Percentiles rank a stretch among this genome's conserved stretches.
These are phyloP conservation scores for Gobionotothen gibberifrons DNA, from an alignment of 2,797 vertebrate species.

Conservation along the genomic window DNA sequence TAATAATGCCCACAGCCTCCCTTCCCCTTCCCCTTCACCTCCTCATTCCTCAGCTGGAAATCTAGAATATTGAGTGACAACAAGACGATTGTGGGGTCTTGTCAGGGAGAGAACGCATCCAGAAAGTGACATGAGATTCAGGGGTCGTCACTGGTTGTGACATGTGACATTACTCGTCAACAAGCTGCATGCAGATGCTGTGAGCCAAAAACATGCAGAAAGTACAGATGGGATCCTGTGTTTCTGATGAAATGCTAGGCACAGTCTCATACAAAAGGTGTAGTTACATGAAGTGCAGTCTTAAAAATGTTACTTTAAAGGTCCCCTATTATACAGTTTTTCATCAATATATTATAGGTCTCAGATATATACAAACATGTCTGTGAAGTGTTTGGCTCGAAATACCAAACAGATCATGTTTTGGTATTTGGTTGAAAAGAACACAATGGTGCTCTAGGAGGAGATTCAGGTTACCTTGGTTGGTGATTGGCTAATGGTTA, in stretches of 20 bases:
- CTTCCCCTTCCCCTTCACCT: background rate
- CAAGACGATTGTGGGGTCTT: slow-evolving; percentile 39
- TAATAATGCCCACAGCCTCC: slow-evolving; percentile 41
- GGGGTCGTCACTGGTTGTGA: slow-evolving; percentile 18
- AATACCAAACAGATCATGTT: no score
- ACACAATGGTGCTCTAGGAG: no score
- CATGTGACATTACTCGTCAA: slow-evolving; percentile 10
- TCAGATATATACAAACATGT: no score
- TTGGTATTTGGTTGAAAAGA: no score
- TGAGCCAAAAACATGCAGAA: background rate
- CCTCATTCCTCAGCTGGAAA: slow-evolving; percentile 5
- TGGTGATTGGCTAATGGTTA: no score
- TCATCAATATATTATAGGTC: no score
- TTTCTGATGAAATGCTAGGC: background rate
- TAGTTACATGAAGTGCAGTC: background rate
- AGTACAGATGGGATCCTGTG: background rate
- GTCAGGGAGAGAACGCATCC: slow-evolving; percentile 10
- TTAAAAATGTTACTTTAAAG: background rate
- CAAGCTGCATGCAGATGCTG: slow-evolving; percentile 25
- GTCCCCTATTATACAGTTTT: no score
- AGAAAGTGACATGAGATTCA: slow-evolving; percentile 25
- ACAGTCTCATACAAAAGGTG: background rate
- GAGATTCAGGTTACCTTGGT: no score
- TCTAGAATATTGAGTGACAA: slow-evolving; percentile 39
- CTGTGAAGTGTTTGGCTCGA: no score